Base-by-base conservation (phyloP, 2,888 invertebrate genomes). In the Dermolepida albohirtum region DNA sequence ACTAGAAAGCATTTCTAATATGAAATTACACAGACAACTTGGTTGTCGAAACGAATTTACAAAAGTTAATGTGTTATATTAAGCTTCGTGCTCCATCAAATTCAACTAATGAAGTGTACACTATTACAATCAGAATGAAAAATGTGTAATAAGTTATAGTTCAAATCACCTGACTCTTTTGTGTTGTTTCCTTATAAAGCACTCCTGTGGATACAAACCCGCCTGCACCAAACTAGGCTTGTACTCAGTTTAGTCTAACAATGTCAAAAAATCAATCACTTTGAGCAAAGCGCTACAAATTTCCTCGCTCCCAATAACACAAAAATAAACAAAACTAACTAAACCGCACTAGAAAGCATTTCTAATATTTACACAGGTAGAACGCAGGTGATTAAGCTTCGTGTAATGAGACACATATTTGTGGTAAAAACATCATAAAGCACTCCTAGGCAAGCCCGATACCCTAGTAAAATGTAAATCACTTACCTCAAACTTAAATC, bases 401-500 rank as follows among this genome's bases (percentile, higher is more conserved):
- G 34, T 47, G 29, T 54, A 44, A 16, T 51, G 12, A 41, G 54
- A 54, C 43, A 44, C 51, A 64, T 12, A 27, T 65, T 44, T 27
- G 43, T 54, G 52, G 51, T 34, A 47, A 43, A 14, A 64, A 47
- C 29, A 29, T 44, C 54, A 29, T 54, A 17, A 62, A 62, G 59
- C 59, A 39, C 11, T 34, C 59, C 59, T 62, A 47, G 59, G 44
- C 65, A 65, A 47, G 52, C 52, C 34, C 40, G 22, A 41, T 40
- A 47, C 47, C 51, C 17, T 52, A 2, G n/a, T 10, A 62, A 22
- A 11, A 29, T 41, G 27, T 44, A 5, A 50, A 14, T 41, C 41
- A 70, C 81, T 83, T 87, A 95, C 95, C 95, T 95, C 76, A 95
- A 87, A 80, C 94, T 95, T 47, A 95, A 86, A 84, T 96, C 96